Evolutionary conservation across 2,113 vertebrate genomes (phyloP).

Genomic region (Panurus biarmicus): DNA sequence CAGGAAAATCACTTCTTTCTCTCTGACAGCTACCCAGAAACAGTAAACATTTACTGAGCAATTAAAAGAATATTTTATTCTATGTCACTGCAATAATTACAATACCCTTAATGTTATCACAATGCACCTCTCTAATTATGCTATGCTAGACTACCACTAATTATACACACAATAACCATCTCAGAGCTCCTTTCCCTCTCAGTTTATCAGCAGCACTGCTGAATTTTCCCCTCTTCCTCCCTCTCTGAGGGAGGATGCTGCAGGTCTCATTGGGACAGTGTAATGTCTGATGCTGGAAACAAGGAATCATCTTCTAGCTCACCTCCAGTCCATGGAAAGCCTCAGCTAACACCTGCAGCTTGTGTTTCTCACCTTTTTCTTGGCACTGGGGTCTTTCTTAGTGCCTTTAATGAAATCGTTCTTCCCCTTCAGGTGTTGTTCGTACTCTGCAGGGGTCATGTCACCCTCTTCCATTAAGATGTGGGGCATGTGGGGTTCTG

Average conservation of each 20-base stretch:
- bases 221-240: not conserved
- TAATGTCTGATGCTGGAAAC: not conserved
- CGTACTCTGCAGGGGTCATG: constrained; percentile 86
- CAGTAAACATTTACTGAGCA: constrained; percentile 52
- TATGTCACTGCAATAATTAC: constrained; percentile 39
- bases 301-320: not conserved
- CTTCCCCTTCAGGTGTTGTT: constrained; percentile 82
- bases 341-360: not conserved
- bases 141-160: constrained; percentile 28
- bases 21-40: constrained; percentile 41
- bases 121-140: constrained; percentile 40
- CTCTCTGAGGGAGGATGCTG: not conserved
- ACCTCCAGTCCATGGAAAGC: not conserved
- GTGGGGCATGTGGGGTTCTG: constrained; percentile 89
- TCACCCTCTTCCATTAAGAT: constrained; percentile 87
- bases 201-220: not conserved
- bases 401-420: constrained; percentile 86
- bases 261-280: not conserved
- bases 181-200: not conserved
- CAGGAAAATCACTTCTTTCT: constrained; percentile 6
- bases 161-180: constrained; percentile 43
- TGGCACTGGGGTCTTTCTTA: constrained; percentile 83
- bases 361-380: constrained; percentile 80
- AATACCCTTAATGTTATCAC: constrained; percentile 24
- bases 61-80: constrained; percentile 52